Base-by-base conservation (phyloP, 2,888 invertebrate species). In the Athalia circularis region DNA sequence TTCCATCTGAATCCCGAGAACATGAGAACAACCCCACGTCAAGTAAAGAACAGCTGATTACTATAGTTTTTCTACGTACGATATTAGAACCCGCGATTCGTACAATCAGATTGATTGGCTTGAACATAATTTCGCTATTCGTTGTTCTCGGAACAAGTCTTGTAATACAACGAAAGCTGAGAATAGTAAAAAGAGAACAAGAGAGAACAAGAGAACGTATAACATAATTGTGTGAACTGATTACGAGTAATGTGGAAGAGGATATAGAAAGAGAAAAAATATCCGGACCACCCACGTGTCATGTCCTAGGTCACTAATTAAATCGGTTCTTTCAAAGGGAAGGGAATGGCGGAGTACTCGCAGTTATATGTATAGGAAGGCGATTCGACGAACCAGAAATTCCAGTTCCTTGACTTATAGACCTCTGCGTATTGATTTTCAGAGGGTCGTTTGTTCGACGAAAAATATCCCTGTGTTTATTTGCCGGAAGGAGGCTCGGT, bases 351-450 rank as follows among this genome's bases (percentile, higher is more conserved):
- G 43, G 59, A 59, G 54, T 68, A 72, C 59, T 47, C 47, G 47
- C 47, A 72, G 72, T 72, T 59, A n/a, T 13, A n/a, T n/a, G n/a
- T n/a, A 54, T 29, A 29, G 13, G 45, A 59, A 59, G 72, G 47
- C 52, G 45, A 15, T 47, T 59, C 47, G 72, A 72, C 59, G 72
- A 72, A 72, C 72, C 72, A 72, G 72, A 59, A 72, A 72, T 72
- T 72, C 72, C 59, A 72, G 72, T 72, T 72, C 72, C 72, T 57
- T 59, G 72, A 72, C 72, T 72, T 59, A 47, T 72, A 59, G 72
- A 72, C 57, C 47, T 72, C 13, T 13, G 57, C 45, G 72, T 72
- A 72, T 72, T 72, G 72, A 72, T 57, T 72, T 59, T 72, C 59
- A 47, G 59, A 15, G 72, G 59, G 45, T 59, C 57, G 72, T 72